Evolutionary conservation across 2,113 vertebrate genomes (phyloP), one percentile per base, ranked within the genome.

Genomic region (Peromyscus maniculatus): DNA sequence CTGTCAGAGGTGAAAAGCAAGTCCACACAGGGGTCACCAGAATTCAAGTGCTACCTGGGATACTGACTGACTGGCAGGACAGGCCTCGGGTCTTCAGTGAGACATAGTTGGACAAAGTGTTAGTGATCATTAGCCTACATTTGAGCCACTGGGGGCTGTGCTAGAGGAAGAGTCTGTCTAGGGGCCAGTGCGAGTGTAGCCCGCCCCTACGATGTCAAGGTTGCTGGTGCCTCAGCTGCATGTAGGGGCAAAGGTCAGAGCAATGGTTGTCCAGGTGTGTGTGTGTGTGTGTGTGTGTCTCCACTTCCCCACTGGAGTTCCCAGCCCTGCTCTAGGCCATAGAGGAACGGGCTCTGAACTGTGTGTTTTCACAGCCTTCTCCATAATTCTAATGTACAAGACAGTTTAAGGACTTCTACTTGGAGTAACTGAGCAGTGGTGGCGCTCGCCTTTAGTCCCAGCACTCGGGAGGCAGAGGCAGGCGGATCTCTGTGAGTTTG

Each of bases 341-440:
- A 21, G 15, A 74, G 69, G 62, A 82, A 33, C 26, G 22, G 6
- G 5, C 26, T 67, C 39, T 90, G 36, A 36, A 43, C 24, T 86
- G 69, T 80, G 80, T 71, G 31, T 84, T 96, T 94, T 49, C 72
- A 84, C 39, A 91, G 31, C 31, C 26, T 69, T 95, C 71, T n/a
- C 39, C 33, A 31, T 80, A 62, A 93, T 59, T 94, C 39, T 94
- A 71, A 93, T 4, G 52, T 13, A 82, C 36, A 13, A 15, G 17
- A 13, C 46, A 72, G 28, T 88, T 84, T 84, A 39, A 62, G 86
- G 36, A 69, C 39, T 43, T 12, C 83, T 87, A 24, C 7, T 46
- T 28, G 67, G 24, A 39, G 36, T 39, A n/a, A 13, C 80, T 26
- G 55, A 57, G 79, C 19, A 24, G 57, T 15, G 57, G 36, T 59